A percentile compares a stretch with the other conserved stretches of the same genome.
Conservation (phyloP, 2,113 vertebrate genomes). For the Alouatta palliata region DNA sequence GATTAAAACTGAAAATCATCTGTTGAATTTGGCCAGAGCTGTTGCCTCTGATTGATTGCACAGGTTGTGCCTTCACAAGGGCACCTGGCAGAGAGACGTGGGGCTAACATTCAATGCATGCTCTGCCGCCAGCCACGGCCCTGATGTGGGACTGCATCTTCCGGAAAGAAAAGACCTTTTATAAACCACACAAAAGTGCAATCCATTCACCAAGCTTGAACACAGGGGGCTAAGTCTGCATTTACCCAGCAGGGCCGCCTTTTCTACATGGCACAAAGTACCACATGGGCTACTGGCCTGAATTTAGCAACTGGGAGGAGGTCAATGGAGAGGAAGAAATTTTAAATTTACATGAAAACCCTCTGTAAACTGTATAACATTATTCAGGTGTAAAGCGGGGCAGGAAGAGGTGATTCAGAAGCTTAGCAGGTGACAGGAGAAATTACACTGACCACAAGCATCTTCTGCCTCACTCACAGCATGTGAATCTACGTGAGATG, state of each 20-base stretch:
- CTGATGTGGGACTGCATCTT: background rate
- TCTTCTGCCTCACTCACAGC: constrained; percentile 40
- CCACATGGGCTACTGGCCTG: background rate
- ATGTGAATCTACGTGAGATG: background rate
- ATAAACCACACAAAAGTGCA: constrained; percentile 9
- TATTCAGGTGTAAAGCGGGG: background rate
- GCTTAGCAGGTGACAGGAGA: constrained; percentile 1
- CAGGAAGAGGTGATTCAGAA: background rate
- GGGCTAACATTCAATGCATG: background rate
- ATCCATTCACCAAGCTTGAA: background rate
- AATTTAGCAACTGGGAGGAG: background rate
- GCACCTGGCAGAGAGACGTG: background rate
- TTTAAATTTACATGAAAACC: constrained; percentile 40
- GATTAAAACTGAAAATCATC: background rate
- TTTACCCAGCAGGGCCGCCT: background rate
- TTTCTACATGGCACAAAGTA: constrained; percentile 5
- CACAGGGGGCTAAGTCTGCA: background rate
- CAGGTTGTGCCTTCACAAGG: background rate
- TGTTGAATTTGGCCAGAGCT: background rate
- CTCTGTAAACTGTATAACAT: background rate
- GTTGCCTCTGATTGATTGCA: too few relatives aligned
- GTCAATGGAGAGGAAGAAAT: background rate
- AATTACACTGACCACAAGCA: constrained; percentile 10
- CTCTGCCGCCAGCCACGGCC: background rate
- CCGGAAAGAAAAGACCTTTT: background rate